Base-by-base conservation (phyloP, 2,797 vertebrate species). In the Scyliorhinus canicula region DNA sequence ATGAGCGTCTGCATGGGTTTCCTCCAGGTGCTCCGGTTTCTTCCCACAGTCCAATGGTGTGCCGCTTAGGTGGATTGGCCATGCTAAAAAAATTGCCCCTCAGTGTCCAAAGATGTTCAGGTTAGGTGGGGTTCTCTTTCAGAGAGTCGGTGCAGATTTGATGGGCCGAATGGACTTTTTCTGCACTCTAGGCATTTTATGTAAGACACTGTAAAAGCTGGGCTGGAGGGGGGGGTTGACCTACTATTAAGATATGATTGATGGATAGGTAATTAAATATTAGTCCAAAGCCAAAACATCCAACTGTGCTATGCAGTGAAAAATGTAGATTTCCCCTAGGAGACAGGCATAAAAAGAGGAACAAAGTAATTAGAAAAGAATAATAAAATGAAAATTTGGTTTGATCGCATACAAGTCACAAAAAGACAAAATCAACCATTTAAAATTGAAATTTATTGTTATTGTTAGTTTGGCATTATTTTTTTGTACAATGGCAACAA, bases 221-320 rank as follows among this genome's bases (percentile, higher is more conserved):
- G n/a, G n/a, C n/a, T n/a, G 65, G 65, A 19, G 24, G 24, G 4
- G 8, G 60, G 16, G 65, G 6, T 47, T 82, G 44, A 82, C 77
- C 44, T 82, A 74, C 40, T 40, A 82, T 47, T 82, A 82, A 40
- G 6, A 40, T 82, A 19, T 50, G n/a, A 82, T 40, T 82, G 14
- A 82, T 19, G 24, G 71, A 74, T 74, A 74, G 71, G 21, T 26
- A 84, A 84, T 50, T 26, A 84, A 84, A 47, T 50, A 26, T 47
- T 47, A 82, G 44, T 82, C 44, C n/a, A 82, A 24, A 84, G 82
- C 47, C 82, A 85, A 85, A 85, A 85, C 82, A 85, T 85, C 82
- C 82, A 9, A 85, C 26, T 44, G 2, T 82, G n/a, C 40, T 44
- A 40, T 74, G 71, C 71, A n/a, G 9, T 74, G 71, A 74, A 74